Conservation (phyloP, 37 sponge, comb jelly and placozoan genomes). For the Haliclona indistincta region DNA sequence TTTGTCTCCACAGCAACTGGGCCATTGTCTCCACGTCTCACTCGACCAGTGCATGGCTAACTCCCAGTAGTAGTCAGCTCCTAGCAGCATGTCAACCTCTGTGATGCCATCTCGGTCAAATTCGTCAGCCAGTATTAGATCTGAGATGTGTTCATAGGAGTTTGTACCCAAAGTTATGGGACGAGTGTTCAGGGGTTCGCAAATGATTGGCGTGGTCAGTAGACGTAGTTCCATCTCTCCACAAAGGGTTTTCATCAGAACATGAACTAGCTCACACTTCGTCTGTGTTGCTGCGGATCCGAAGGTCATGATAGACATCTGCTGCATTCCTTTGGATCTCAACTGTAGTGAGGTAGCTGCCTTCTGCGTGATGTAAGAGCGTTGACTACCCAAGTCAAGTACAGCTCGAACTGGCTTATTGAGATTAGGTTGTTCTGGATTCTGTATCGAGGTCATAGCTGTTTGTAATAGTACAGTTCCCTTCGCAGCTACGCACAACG, state of each 20-base stretch:
- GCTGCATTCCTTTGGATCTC: not conserved
- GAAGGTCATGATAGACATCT: slow-evolving; percentile 16
- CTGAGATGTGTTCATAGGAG: not conserved
- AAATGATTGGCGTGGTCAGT: not conserved
- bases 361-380: slow-evolving; percentile 31
- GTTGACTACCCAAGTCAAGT: slow-evolving; percentile 19
- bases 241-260: not conserved
- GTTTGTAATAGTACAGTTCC: not conserved
- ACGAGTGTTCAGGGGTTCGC: not conserved
- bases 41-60: slow-evolving; percentile 16
- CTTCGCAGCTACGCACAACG: not conserved
- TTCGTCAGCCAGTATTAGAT: not conserved
- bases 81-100: slow-evolving; percentile 8
- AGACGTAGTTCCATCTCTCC: not conserved
- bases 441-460: not conserved
- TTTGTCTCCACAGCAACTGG: slow-evolving; percentile 12
- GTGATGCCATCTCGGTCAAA: not conserved
- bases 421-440: not conserved
- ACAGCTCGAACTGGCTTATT: not conserved
- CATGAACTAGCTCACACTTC: not conserved
- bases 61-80: slow-evolving; percentile 15
- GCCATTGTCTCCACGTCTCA: slow-evolving; percentile 3
- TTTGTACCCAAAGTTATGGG: not conserved
- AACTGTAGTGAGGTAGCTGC: not conserved
- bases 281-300: slow-evolving; percentile 1